phyloP scores from a whole-genome alignment of 2,113 vertebrate genomes.

The Elachura formosa region DNA sequence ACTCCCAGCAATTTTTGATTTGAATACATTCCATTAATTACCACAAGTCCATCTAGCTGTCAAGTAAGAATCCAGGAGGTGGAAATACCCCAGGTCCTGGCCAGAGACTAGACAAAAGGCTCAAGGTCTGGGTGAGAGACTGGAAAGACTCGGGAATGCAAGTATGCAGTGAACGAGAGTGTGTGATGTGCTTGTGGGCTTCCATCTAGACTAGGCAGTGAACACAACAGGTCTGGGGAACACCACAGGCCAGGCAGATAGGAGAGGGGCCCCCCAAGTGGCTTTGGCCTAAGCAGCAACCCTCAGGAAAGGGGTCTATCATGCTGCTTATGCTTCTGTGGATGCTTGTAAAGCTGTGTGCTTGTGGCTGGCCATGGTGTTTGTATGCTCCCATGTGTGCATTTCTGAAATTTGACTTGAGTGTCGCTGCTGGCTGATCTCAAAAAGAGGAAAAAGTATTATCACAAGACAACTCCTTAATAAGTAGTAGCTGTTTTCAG shows the following conservation, averaged over 20 bases:
- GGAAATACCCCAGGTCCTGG: neutral
- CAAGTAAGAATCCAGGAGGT: neutral
- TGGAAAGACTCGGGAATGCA: neutral
- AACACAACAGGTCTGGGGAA: neutral
- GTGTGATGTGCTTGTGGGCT: neutral
- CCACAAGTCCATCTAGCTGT: neutral
- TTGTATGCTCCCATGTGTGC: neutral
- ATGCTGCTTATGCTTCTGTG: neutral
- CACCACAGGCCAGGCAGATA: neutral
- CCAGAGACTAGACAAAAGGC: neutral
- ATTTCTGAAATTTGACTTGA: neutral
- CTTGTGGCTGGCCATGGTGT: neutral
- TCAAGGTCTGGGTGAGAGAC: neutral
- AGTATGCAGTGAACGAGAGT: neutral
- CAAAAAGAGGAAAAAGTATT: neutral
- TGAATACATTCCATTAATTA: neutral
- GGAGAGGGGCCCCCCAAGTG: neutral
- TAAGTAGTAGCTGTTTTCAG: neutral
- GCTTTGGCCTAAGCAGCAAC: neutral
- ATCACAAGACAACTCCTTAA: neutral
- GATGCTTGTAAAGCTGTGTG: neutral
- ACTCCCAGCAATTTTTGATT: neutral
- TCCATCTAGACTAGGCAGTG: neutral
- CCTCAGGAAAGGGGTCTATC: neutral
- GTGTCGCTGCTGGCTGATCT: neutral